Evolutionary conservation across 2,888 invertebrate genomes (phyloP), one percentile per base, ranked within the genome.

Genomic region (Ligdia adustata): DNA sequence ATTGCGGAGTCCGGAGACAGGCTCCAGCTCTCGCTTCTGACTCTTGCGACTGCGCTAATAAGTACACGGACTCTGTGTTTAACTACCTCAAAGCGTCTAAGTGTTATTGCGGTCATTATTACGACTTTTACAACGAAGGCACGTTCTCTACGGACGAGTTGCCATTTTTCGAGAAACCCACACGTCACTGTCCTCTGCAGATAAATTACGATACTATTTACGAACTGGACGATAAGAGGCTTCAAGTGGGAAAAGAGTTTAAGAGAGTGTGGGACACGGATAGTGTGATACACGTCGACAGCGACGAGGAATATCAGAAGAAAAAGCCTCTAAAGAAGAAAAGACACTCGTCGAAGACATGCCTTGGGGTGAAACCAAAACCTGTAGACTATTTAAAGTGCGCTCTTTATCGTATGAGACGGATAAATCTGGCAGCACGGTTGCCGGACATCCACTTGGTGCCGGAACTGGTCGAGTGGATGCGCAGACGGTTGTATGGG

Each of bases 391-490:
- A 88, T 52, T 67, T 89, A 22, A 78, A 70, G 57, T 83, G 83
- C 49, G 87, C 83, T 6, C 55, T 89, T 27, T 62, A 76, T 15
- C 58, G 63, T 1, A 71, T 87, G 77, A 66, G 75, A 26, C 64
- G 63, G 0, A 46, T 64, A 0, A 88, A 88, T 57, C 43, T 82
- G 0, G 88, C 88, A 32, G 86, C 89, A 1, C 72, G 77, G 5
- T 60, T 89, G 20, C 89, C 89, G 0, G 87, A 88, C 28, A 53
- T 82, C 9, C 79, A 88, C 44, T 59, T 79, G 14, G 81, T 73
- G 1, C 86, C 89, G 4, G 87, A 86, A 46, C 69, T 89, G 3
- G 72, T 69, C 18, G 87, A 82, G 62, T 89, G 89, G 89, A 89
- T 89, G 88, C 77, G 86, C 6, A 52, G 57, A 2, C 76, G 89